Evolutionary conservation across 1,140 invertebrate species (phyloP), one percentile per base, ranked within the genome.

Genomic region (Sitophilus oryzae): DNA sequence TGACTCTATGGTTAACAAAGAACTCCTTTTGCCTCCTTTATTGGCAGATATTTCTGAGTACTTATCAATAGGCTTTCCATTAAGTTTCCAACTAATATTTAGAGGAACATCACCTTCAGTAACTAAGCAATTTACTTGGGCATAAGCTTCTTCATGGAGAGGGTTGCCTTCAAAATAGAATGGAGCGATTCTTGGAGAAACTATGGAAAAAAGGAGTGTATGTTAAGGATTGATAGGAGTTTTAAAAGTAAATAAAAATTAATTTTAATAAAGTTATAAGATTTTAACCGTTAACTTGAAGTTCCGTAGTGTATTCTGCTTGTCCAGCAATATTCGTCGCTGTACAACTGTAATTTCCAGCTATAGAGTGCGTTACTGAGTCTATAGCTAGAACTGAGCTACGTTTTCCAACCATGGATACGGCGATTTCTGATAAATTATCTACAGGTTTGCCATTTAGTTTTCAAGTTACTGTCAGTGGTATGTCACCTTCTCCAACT

Each of bases 261-360:
- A 30, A n/a, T 53, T 6, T 69, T 52, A 78, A 76, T 78, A 60
- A 41, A 62, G 52, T 19, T 20, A 44, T 6, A 42, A 21, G 9
- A 30, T 11, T 74, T 35, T 16, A 51, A 82, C 80, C 81, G 62
- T 82, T 82, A 42, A 88, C 82, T 57, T 77, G 77, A 47, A 88
- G 75, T 38, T 77, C 65, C n/a, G 84, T 79, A 34, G 82, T 82
- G 61, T 85, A 84, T 56, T 79, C 81, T 23, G 81, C 81, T 22
- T 76, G 74, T 41, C 88, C 88, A 35, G 86, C 88, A 34, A 72
- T 73, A 71, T 93, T 93, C 58, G 76, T 82, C 18, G 88, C 90
- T 22, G 78, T 76, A 65, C 88, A 89, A 11, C 84, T 86, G 63
- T 89, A 89, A 66, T 86, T 84, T 41, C 87, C 88, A 58, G 80